Base-by-base conservation (phyloP, 2,113 vertebrate genomes). In the Oryzias curvinotus region DNA sequence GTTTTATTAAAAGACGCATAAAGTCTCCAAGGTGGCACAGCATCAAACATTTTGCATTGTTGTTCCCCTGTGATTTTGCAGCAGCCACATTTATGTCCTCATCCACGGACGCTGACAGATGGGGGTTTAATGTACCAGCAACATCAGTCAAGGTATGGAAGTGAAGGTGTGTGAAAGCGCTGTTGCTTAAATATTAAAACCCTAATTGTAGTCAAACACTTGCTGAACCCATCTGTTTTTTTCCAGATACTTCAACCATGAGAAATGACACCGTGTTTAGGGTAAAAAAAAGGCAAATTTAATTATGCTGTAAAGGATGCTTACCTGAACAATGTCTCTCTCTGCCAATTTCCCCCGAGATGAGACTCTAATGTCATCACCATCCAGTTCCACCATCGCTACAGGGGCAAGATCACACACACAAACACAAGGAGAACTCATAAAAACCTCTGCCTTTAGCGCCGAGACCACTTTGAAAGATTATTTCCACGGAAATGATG, bases 371-470 rank as follows among this genome's bases (percentile, higher is more conserved):
- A 97, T 92, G 43, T 96, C 95, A 1, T 98, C 96, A 0, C 96
- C 96, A 3, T 98, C 96, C 85, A 98, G 86, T 81, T 98, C 96
- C 81, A 97, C 95, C 95, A 98, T 98, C 26, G 95, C 96, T 98
- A 74, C 12, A 74, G 80, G 28, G 74, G 19, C 81, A 26, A 75
- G 42, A 19, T 52, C 50, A 49, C 21, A 43, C 49, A 56, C 19
- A 56, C 43, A 65, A 44, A 65, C 28, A 61, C 36, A 55, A 18
- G 41, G 42, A 58, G 51, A 68, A 21, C 10, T 5, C n/a, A 42
- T 21, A 57, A 16, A 17, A 18, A 30, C 30, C 25, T 21, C 23
- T 50, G 30, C 14, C 23, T 57, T 63, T 21, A 60, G 15, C 7
- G 23, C 28, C 68, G 8, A 53, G n/a, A 18, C 18, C 21, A 6